These are phyloP conservation scores for Trichopoda pennipes DNA, from an alignment of 2,888 invertebrate genomes.

Conservation along the genomic window DNA sequence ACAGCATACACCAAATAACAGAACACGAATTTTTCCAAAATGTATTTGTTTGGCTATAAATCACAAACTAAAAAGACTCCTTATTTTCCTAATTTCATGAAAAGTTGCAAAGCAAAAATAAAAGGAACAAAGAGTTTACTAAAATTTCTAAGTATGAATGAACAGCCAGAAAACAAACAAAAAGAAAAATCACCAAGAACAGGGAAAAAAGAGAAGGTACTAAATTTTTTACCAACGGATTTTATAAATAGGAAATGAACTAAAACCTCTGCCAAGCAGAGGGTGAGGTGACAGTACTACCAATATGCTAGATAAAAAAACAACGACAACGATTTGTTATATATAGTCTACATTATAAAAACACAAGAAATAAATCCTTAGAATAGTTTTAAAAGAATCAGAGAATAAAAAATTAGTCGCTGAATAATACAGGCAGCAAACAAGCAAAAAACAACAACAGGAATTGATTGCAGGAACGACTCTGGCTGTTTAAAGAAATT, in stretches of 20 bases:
- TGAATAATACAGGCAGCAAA: slow-evolving; percentile 52
- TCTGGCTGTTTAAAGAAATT: slow-evolving; percentile 29
- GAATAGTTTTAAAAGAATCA: slow-evolving; percentile 9
- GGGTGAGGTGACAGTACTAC: neutral
- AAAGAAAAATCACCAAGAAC: neutral
- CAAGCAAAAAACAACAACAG: slow-evolving; percentile 15
- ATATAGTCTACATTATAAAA: neutral
- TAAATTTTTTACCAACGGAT: slow-evolving; percentile 26
- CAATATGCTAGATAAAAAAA: slow-evolving; percentile 5
- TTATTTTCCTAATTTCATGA: slow-evolving; percentile 62
- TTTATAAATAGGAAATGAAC: slow-evolving; percentile 46
- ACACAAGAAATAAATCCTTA: slow-evolving; percentile 35
- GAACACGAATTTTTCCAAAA: slow-evolving; percentile 9
- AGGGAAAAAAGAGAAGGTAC: slow-evolving; percentile 18
- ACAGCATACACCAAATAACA: neutral
- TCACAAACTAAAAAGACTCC: slow-evolving; percentile 48
- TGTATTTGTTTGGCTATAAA: slow-evolving; percentile 57
- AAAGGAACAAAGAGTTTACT: neutral
- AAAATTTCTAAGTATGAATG: slow-evolving; percentile 48
- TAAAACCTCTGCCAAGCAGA: slow-evolving; percentile 2
- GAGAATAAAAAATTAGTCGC: slow-evolving; percentile 23
- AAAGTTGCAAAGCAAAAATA: slow-evolving; percentile 49
- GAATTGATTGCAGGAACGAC: slow-evolving; percentile 6
- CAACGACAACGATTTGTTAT: slow-evolving; percentile 10
- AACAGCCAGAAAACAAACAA: slow-evolving; percentile 9